Percentiles rank a stretch among this genome's conserved stretches.
Evolutionary conservation across 1,140 invertebrate species (phyloP).

Genomic region (Trichoplusia ni): DNA sequence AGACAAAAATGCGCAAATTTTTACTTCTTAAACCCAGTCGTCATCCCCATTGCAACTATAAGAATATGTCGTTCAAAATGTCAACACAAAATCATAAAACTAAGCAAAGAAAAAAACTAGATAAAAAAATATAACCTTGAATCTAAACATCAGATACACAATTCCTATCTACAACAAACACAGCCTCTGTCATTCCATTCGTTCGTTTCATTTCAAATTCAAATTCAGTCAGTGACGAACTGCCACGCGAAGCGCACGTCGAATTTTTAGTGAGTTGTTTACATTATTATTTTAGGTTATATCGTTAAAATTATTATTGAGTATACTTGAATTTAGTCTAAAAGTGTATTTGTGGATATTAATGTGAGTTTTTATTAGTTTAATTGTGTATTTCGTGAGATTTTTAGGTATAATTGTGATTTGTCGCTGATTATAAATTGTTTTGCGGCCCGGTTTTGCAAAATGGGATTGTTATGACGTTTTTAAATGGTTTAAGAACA

Average conservation of each 20-base stretch:
- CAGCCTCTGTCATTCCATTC: background rate
- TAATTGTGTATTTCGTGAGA: no score
- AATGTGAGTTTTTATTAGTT: background rate
- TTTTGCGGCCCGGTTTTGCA: no score
- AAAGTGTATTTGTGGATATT: background rate
- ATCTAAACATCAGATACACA: background rate
- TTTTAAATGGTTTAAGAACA: no score
- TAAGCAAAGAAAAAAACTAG: no score
- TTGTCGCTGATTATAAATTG: no score
- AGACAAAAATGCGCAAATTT: no score
- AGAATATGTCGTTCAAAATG: no score
- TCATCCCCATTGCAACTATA: no score
- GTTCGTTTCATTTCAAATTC: background rate
- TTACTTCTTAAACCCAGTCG: no score
- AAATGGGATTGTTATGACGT: no score
- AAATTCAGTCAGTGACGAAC: background rate
- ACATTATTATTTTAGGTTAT: background rate
- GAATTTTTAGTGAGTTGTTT: background rate
- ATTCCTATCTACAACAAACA: slow-evolving; percentile 11
- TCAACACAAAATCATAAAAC: background rate
- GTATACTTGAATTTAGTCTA: background rate
- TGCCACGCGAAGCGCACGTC: background rate
- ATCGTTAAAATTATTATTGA: no score
- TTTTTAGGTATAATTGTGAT: no score
- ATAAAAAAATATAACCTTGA: background rate